These are phyloP conservation scores for Crypturellus tataupa DNA, from an alignment of 2,797 vertebrate genomes.

Conservation along the genomic window DNA sequence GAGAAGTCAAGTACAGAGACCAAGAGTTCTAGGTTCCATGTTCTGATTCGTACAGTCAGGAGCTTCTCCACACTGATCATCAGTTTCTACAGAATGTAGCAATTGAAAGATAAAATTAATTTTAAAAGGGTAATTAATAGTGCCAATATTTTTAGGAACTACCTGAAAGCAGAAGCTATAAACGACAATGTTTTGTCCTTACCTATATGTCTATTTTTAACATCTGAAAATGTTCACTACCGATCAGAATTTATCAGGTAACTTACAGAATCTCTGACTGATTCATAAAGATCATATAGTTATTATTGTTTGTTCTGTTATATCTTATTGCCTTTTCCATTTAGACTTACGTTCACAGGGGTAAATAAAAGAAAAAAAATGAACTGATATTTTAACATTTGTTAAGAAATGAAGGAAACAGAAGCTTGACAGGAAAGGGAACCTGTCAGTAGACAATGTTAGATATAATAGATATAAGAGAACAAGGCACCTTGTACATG, in stretches of 20 bases:
- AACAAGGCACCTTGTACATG: neutral
- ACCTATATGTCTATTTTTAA: neutral
- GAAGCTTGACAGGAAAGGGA: neutral
- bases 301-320: rapidly evolving
- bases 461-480: too few relatives aligned
- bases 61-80: neutral
- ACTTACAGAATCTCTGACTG: neutral
- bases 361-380: neutral
- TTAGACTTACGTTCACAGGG: neutral
- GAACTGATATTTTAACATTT: neutral
- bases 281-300: neutral
- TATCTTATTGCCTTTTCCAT: neutral
- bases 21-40: neutral
- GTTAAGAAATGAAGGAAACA: neutral
- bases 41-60: neutral
- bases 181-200: neutral
- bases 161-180: neutral
- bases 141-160: neutral
- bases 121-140: neutral
- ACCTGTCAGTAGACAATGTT: neutral
- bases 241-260: neutral
- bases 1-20: neutral
- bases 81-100: neutral
- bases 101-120: neutral
- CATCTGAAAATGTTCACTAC: neutral